phyloP scores from a whole-genome alignment of 2,888 invertebrate genomes.

The Stenichneumon culpator region DNA sequence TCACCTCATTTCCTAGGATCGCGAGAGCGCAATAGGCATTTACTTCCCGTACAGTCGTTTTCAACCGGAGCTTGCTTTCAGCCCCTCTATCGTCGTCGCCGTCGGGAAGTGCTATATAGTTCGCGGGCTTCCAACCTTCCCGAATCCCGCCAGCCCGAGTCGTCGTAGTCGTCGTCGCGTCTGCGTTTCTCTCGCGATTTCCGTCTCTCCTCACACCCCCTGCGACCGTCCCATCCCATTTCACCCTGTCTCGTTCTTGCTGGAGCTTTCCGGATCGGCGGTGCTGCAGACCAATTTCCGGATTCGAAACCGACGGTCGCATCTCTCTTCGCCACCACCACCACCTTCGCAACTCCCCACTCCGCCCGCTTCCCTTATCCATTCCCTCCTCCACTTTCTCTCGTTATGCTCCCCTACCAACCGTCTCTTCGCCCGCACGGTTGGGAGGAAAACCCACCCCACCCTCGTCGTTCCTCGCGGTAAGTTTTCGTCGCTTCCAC shows the following conservation, averaged over 20 bases:
- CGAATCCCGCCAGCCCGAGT: conserved; percentile 11
- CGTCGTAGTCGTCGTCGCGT: conserved; percentile 29
- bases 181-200: conserved; percentile 38
- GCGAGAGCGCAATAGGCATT: conserved; percentile 62
- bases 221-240: conserved; percentile 19
- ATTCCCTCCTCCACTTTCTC: conserved; percentile 31
- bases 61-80: conserved; percentile 47
- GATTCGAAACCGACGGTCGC: conserved; percentile 55
- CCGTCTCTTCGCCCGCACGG: neutral
- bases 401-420: conserved; percentile 36
- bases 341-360: neutral
- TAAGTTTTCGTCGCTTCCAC: conserved; percentile 55
- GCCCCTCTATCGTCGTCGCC: conserved; percentile 12
- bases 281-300: conserved; percentile 66
- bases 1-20: conserved; percentile 65
- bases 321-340: neutral
- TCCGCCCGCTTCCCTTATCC: neutral
- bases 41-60: conserved; percentile 63
- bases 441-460: neutral
- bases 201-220: neutral
- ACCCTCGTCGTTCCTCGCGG: conserved; percentile 25
- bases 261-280: conserved; percentile 50
- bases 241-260: conserved; percentile 26
- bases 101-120: neutral
- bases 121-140: conserved; percentile 24